Conservation (phyloP, 2,888 invertebrate genomes). For the Ennomos erosarius region DNA sequence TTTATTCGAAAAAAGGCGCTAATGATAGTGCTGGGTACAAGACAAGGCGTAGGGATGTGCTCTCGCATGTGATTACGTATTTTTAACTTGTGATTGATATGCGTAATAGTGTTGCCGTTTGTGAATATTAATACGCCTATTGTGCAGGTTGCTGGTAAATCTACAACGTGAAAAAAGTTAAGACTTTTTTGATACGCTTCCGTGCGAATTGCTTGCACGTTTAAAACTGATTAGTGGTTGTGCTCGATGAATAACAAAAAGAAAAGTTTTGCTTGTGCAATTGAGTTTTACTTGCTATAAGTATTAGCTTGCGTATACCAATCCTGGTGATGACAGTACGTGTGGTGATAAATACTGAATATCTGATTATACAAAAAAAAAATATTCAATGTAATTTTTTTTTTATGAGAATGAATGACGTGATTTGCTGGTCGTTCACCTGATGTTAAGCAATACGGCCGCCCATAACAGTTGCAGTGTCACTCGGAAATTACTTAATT, state of each 20-base stretch:
- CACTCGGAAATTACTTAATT: too few species aligned
- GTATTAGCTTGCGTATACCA: too few species aligned
- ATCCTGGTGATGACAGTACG: too few species aligned
- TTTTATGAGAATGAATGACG: too few species aligned
- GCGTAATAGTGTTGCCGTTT: conserved; percentile 73
- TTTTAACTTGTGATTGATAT: conserved; percentile 83
- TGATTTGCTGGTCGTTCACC: too few species aligned
- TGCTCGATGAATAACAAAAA: not conserved
- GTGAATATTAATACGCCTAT: conserved; percentile 76
- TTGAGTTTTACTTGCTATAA: too few species aligned
- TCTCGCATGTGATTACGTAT: conserved; percentile 76
- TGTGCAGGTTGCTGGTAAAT: conserved; percentile 68
- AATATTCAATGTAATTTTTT: too few species aligned
- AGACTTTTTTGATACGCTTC: conserved; percentile 52
- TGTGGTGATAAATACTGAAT: too few species aligned
- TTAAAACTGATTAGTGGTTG: not conserved
- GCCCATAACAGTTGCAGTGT: too few species aligned
- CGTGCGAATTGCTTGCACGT: conserved; percentile 67
- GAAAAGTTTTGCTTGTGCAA: not conserved
- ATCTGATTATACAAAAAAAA: too few species aligned
- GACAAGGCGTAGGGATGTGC: conserved; percentile 75
- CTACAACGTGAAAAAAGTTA: conserved; percentile 49
- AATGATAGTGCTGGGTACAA: conserved; percentile 72
- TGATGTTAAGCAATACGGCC: too few species aligned
- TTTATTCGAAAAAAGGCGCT: conserved; percentile 65